These are phyloP conservation scores for Harpalus rubripes DNA, from an alignment of 2,888 invertebrate species.

Conservation along the genomic window DNA sequence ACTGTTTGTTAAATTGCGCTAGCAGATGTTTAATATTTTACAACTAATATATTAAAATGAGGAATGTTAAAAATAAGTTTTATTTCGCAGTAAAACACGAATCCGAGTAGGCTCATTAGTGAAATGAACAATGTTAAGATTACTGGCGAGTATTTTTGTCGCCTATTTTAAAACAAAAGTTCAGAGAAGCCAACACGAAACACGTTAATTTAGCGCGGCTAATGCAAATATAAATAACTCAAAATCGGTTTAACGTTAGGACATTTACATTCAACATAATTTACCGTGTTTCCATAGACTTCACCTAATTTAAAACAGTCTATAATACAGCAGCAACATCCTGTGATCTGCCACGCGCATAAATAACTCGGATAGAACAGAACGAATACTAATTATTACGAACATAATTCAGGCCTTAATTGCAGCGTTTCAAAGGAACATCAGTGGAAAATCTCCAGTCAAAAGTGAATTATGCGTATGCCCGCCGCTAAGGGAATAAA, in stretches of 20 bases:
- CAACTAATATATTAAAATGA: conserved; percentile 50
- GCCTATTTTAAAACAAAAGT: conserved; percentile 47
- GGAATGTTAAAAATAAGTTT: conserved; percentile 48
- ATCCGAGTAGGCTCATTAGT: conserved; percentile 41
- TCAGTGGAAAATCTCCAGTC: conserved; percentile 65
- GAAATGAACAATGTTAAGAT: conserved; percentile 49
- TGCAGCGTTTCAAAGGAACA: conserved; percentile 66
- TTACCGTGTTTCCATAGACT: conserved; percentile 66
- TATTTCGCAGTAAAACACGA: conserved; percentile 37
- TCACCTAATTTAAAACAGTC: conserved; percentile 66
- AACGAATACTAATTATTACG: conserved; percentile 74
- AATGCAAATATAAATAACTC: conserved; percentile 58
- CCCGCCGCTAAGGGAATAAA: conserved; percentile 28
- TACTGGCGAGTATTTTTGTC: conserved; percentile 22
- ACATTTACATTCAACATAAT: conserved; percentile 64
- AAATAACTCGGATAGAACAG: conserved; percentile 73
- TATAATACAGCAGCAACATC: conserved; percentile 64
- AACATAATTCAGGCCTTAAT: conserved; percentile 73
- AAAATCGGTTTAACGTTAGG: conserved; percentile 57
- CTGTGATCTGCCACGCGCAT: conserved; percentile 74
- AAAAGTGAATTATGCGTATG: conserved; percentile 62
- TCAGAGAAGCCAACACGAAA: conserved; percentile 51
- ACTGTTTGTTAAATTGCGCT: conserved; percentile 17
- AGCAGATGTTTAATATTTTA: conserved; percentile 31
- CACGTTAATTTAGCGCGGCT: conserved; percentile 53